phyloP scores from a whole-genome alignment of 2,797 vertebrate genomes.

The Danio tinwini region DNA sequence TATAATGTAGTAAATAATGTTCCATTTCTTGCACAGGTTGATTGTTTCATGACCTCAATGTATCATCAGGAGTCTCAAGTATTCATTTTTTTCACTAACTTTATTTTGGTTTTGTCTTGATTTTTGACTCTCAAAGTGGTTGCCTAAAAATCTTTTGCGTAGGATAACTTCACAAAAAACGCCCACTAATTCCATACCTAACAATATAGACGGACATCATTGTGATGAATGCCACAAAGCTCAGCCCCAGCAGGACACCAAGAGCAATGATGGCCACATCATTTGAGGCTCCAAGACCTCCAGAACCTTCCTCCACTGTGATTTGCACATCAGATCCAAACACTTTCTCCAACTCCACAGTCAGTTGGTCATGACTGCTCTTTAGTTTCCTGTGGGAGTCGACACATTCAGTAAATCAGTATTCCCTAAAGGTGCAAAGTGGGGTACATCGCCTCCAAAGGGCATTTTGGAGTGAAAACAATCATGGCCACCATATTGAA shows the following conservation, averaged over 20 bases:
- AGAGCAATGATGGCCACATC: slow-evolving; percentile 62
- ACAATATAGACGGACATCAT: slow-evolving; percentile 51
- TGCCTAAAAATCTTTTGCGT: too few relatives aligned
- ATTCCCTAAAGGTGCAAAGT: neutral
- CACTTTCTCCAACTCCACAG: slow-evolving; percentile 65
- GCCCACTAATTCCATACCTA: slow-evolving; percentile 66
- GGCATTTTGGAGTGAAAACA: too few relatives aligned
- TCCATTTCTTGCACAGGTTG: too few relatives aligned
- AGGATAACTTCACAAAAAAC: too few relatives aligned
- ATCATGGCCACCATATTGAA: too few relatives aligned
- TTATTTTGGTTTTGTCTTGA: too few relatives aligned
- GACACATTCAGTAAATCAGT: neutral
- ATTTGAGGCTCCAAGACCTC: slow-evolving; percentile 27
- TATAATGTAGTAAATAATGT: too few relatives aligned
- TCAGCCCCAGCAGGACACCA: slow-evolving; percentile 65
- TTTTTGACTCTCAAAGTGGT: too few relatives aligned
- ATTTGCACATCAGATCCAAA: slow-evolving; percentile 63
- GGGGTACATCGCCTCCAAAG: neutral
- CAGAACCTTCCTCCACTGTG: slow-evolving; percentile 28
- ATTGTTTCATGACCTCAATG: too few relatives aligned
- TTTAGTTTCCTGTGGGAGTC: slow-evolving; percentile 65
- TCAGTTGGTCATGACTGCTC: slow-evolving; percentile 59
- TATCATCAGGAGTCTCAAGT: too few relatives aligned
- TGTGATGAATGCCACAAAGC: slow-evolving; percentile 66
- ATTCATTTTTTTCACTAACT: too few relatives aligned